A percentile compares a stretch with the other conserved stretches of the same genome.
Evolutionary conservation across 2,797 vertebrate genomes (phyloP).

Genomic region (Sorex maritimensis): DNA sequence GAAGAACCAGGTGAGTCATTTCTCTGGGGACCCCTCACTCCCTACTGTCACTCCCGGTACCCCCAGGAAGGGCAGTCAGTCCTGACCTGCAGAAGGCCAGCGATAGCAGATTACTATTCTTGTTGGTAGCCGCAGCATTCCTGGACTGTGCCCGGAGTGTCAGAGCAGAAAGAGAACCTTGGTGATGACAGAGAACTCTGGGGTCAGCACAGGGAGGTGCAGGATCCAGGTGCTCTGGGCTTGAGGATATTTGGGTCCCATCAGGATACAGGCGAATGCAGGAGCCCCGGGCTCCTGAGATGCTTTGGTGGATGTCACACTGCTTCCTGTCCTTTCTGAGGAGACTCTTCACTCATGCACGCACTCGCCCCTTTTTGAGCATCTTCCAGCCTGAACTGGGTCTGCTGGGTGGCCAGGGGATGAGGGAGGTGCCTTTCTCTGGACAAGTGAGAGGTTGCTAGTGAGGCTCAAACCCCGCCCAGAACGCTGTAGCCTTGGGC

Average conservation of each 20-base stretch:
- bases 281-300: neutral
- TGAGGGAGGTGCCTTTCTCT: neutral
- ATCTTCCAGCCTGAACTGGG: constrained; percentile 34
- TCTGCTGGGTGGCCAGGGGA: neutral
- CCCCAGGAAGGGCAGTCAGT: neutral
- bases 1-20: constrained; percentile 95
- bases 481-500: constrained; percentile 15
- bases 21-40: no score
- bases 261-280: neutral
- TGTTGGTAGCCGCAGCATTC: neutral
- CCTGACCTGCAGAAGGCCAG: neutral
- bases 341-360: neutral
- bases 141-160: neutral
- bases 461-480: neutral
- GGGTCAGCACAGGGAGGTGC: neutral
- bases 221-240: neutral
- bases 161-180: neutral
- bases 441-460: neutral
- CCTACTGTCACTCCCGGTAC: neutral
- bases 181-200: constrained; percentile 23
- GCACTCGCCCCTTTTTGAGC: neutral
- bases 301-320: neutral
- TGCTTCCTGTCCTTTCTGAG: neutral
- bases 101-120: neutral
- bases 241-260: neutral